These are phyloP conservation scores for Pseudomugil tenellus DNA, from an alignment of 2,797 vertebrate species.

Conservation along the genomic window DNA sequence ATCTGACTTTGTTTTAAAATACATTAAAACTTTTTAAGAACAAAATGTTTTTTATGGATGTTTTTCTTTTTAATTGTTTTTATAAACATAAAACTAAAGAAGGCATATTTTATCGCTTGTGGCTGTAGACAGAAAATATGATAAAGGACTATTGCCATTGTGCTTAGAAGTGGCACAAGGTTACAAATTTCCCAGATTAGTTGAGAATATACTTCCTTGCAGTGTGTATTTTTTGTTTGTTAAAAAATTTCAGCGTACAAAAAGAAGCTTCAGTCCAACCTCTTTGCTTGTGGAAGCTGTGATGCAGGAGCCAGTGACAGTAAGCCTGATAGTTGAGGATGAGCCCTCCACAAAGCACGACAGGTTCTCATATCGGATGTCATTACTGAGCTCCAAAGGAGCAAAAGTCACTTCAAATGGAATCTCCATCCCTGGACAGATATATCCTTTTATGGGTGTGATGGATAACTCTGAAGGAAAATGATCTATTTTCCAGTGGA, in stretches of 20 bases:
- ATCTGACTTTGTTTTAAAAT: neutral
- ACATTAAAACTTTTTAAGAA: neutral
- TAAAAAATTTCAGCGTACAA: neutral
- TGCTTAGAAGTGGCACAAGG: neutral
- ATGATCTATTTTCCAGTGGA: conserved; percentile 84
- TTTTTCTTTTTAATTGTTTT: neutral
- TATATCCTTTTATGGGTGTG: conserved; percentile 83
- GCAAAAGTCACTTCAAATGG: conserved; percentile 84
- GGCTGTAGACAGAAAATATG: neutral
- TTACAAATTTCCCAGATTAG: neutral
- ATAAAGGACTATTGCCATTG: neutral
- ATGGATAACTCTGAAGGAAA: conserved; percentile 86
- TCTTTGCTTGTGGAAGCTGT: conserved; percentile 78
- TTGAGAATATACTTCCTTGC: neutral
- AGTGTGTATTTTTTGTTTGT: neutral
- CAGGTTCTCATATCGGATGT: conserved; percentile 81
- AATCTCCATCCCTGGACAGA: conserved; percentile 85
- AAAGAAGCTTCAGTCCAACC: conserved; percentile 68
- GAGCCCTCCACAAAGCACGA: conserved; percentile 84
- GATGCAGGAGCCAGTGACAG: conserved; percentile 86
- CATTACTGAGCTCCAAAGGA: conserved; percentile 78
- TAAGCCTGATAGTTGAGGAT: conserved; percentile 76
- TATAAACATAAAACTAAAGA: neutral
- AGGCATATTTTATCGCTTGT: neutral
- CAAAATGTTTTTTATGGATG: neutral